These are phyloP conservation scores for Anguilla pacifica DNA, from an alignment of 2,797 vertebrate genomes.

Conservation along the genomic window DNA sequence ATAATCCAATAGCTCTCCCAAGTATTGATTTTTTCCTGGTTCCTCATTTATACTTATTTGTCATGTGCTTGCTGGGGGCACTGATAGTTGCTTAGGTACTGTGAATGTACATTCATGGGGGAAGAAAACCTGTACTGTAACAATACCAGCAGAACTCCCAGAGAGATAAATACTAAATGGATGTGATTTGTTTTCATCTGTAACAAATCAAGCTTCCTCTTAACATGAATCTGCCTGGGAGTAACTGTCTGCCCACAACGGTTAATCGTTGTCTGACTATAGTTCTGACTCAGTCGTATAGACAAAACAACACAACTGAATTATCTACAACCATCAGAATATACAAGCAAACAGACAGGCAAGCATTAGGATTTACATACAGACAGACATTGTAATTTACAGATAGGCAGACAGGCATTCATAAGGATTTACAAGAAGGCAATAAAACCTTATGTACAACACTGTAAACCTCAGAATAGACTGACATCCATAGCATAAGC, in stretches of 20 bases:
- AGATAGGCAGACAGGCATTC: not conserved
- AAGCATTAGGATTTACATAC: not conserved
- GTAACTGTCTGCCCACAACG: not conserved
- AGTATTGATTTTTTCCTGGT: slow-evolving; percentile 6
- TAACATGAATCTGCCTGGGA: not conserved
- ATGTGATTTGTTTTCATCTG: not conserved
- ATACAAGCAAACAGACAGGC: not conserved
- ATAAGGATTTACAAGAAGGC: not conserved
- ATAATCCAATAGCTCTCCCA: not conserved
- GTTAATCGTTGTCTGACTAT: not conserved
- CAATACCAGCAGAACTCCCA: not conserved
- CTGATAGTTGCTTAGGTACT: not conserved
- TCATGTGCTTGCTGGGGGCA: not conserved
- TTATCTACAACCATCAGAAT: not conserved
- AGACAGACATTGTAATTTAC: not conserved
- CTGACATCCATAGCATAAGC: not conserved
- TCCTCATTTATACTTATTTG: not conserved
- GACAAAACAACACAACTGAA: not conserved
- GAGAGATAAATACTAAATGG: not conserved
- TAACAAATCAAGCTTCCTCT: not conserved
- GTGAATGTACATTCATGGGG: not conserved
- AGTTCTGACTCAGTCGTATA: not conserved
- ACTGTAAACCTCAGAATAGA: not conserved
- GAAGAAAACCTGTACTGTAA: not conserved
- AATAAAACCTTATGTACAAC: not conserved